Conservation (phyloP, 2,888 invertebrate species). For the Frankliniella intonsa region DNA sequence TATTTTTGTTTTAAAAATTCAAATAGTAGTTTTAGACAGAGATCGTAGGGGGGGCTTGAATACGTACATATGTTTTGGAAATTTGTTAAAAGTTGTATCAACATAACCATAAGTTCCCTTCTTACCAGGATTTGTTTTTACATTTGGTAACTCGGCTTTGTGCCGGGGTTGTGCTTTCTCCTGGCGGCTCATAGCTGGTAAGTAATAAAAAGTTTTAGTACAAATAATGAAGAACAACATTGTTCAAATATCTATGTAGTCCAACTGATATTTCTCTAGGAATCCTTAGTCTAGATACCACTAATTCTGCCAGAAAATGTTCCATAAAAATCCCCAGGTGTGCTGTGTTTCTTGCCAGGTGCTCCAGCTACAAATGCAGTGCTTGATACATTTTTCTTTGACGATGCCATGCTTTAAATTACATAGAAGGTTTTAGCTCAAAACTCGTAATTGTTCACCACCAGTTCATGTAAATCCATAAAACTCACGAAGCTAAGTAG, state of each 20-base stretch:
- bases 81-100: conserved; percentile 50
- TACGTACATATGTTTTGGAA: conserved; percentile 43
- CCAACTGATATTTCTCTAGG: background rate
- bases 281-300: conserved; percentile 33
- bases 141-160: conserved; percentile 39
- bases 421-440: background rate
- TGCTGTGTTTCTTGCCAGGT: conserved; percentile 48
- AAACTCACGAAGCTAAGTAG: conserved; percentile 34
- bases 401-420: conserved; percentile 35
- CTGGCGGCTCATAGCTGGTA: conserved; percentile 39
- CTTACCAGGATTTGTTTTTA: conserved; percentile 46
- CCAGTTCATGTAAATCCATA: conserved; percentile 34
- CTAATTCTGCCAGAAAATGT: conserved; percentile 44
- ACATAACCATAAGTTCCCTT: conserved; percentile 53
- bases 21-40: background rate
- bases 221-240: too few relatives aligned
- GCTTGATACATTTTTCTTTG: conserved; percentile 34
- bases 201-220: background rate
- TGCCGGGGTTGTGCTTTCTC: conserved; percentile 22
- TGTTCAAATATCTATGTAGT: conserved; percentile 12
- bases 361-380: conserved; percentile 44
- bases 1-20: background rate
- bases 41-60: background rate
- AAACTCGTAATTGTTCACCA: too few relatives aligned
- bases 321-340: conserved; percentile 54